Conservation (phyloP, 2,797 vertebrate genomes). For the Podargus strigoides region DNA sequence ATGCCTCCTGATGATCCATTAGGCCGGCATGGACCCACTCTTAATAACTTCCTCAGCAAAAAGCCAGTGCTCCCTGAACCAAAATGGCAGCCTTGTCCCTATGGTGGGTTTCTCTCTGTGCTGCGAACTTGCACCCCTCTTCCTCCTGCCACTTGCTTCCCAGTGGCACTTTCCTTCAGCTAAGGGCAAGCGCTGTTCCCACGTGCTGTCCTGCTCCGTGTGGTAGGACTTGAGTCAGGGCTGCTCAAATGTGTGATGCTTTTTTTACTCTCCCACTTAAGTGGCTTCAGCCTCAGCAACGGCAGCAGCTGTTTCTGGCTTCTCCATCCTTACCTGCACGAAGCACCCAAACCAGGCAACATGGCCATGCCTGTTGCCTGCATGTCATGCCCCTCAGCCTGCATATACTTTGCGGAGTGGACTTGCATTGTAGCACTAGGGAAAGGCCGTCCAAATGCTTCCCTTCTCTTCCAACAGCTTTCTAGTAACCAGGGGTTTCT, state of each 20-base stretch:
- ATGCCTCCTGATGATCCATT: constrained; percentile 91
- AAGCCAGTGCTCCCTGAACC: constrained; percentile 73
- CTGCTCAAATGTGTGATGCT: background rate
- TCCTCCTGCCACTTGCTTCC: background rate
- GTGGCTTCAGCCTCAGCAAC: background rate
- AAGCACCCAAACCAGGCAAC: fast-evolving
- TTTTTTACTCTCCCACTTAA: background rate
- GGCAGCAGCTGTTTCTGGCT: background rate
- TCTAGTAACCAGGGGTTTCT: background rate
- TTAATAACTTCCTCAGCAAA: constrained; percentile 83
- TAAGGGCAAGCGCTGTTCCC: fast-evolving
- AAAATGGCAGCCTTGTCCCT: constrained; percentile 84
- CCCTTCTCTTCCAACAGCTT: background rate
- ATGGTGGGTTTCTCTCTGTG: constrained; percentile 72
- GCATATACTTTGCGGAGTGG: background rate
- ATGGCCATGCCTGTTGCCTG: fast-evolving
- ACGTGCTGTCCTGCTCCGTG: fast-evolving
- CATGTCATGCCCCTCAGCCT: background rate
- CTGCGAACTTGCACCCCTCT: background rate
- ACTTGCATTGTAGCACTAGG: background rate
- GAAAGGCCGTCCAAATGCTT: background rate
- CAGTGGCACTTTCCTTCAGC: fast-evolving
- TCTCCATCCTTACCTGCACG: background rate
- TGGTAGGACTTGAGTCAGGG: background rate
- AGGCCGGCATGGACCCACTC: constrained; percentile 84